phyloP scores from a whole-genome alignment of 2,888 invertebrate species.

The Aspidiotus destructor region DNA sequence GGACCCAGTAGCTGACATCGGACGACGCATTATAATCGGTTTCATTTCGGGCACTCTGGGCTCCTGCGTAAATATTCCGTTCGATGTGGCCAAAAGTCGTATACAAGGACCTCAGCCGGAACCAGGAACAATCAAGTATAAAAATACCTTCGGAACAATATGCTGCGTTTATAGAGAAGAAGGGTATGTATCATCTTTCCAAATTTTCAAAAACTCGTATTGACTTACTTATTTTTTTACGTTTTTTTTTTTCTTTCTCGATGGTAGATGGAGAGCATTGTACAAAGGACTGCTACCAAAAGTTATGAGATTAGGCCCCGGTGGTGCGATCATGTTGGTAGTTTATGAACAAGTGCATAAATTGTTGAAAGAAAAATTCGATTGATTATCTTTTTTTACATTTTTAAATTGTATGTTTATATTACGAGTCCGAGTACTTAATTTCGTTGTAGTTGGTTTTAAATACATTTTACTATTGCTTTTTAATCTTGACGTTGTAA shows the following conservation, averaged over 20 bases:
- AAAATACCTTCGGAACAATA: constrained; percentile 63
- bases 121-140: constrained; percentile 64
- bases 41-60: constrained; percentile 79
- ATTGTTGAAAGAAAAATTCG: constrained; percentile 53
- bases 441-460: no score
- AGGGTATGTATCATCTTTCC: constrained; percentile 55
- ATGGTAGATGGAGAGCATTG: constrained; percentile 66
- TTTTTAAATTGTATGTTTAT: background rate
- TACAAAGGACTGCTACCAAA: constrained; percentile 90
- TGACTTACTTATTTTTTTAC: background rate
- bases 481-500: no score
- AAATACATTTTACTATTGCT: no score
- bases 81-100: constrained; percentile 90
- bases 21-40: constrained; percentile 69
- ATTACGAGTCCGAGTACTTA: no score
- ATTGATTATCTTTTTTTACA: background rate
- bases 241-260: constrained; percentile 34
- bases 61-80: constrained; percentile 83
- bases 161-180: constrained; percentile 70
- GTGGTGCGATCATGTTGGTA: constrained; percentile 89
- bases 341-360: constrained; percentile 80
- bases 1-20: constrained; percentile 60
- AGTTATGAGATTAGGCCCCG: constrained; percentile 81
- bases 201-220: background rate
- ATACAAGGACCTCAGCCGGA: constrained; percentile 86